phyloP scores from a whole-genome alignment of 2,797 vertebrate genomes.

The Parambassis ranga region DNA sequence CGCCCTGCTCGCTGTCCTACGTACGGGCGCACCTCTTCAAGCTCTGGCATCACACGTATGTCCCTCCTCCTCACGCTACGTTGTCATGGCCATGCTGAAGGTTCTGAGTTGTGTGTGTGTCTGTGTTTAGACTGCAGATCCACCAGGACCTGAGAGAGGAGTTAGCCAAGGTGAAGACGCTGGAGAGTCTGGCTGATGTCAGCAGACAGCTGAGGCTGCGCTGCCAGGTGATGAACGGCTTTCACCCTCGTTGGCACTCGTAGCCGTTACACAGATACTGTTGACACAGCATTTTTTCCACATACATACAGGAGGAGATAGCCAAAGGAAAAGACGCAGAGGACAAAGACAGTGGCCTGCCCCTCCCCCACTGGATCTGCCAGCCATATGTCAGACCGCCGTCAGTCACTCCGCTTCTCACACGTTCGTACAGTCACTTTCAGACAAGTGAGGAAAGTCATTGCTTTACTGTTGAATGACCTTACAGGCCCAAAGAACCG shows the following conservation, averaged over 20 bases:
- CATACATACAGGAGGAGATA: constrained; percentile 85
- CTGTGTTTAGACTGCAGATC: constrained; percentile 87
- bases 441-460: too few species aligned
- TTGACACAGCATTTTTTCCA: not conserved
- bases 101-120: not conserved
- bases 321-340: constrained; percentile 77
- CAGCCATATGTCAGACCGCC: constrained; percentile 91
- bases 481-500: constrained; percentile 84
- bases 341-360: constrained; percentile 74
- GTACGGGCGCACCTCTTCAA: constrained; percentile 97
- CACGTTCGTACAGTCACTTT: not conserved
- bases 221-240: too few species aligned
- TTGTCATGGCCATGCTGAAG: too few species aligned
- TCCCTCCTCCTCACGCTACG: constrained; percentile 2
- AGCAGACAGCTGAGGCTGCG: constrained; percentile 87
- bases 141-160: constrained; percentile 94
- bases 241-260: too few species aligned
- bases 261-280: too few species aligned
- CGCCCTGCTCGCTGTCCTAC: constrained; percentile 90
- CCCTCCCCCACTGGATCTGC: constrained; percentile 95
- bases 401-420: constrained; percentile 76
- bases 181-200: constrained; percentile 85
- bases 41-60: constrained; percentile 98
- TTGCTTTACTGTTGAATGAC: not conserved
- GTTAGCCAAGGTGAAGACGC: constrained; percentile 90